These are phyloP conservation scores for Callipepla squamata DNA, from an alignment of 2,113 vertebrate species.

Conservation along the genomic window DNA sequence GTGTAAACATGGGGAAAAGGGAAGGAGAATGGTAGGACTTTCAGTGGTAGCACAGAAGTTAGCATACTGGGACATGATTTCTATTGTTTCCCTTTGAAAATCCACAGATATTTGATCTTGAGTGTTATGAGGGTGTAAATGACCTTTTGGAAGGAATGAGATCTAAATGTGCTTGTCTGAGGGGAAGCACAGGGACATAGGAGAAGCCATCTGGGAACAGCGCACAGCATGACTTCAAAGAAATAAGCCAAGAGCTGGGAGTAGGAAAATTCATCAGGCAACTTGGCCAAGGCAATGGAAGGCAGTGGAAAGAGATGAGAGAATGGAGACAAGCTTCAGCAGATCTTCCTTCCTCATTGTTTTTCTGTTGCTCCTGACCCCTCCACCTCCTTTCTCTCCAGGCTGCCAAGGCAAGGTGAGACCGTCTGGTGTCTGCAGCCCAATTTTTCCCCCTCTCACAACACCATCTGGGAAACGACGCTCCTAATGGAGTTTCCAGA, in stretches of 20 bases:
- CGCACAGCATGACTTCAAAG: slow-evolving; percentile 34
- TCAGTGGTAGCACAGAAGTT: slow-evolving; percentile 16
- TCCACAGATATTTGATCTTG: slow-evolving; percentile 39
- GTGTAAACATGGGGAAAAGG: background rate
- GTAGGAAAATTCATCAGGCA: slow-evolving; percentile 65
- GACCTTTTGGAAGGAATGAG: slow-evolving; percentile 34
- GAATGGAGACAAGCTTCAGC: slow-evolving; percentile 38
- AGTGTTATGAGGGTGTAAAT: slow-evolving; percentile 40
- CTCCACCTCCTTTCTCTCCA: slow-evolving; percentile 21
- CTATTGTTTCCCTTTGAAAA: slow-evolving; percentile 51
- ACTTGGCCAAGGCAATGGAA: slow-evolving; percentile 14
- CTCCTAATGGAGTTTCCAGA: slow-evolving; percentile 52
- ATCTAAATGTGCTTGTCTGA: slow-evolving; percentile 58
- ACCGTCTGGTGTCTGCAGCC: slow-evolving; percentile 40
- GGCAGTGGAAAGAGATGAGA: slow-evolving; percentile 38
- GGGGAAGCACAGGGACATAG: slow-evolving; percentile 36
- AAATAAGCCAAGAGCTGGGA: slow-evolving; percentile 23
- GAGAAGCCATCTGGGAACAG: slow-evolving; percentile 40
- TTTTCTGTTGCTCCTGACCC: slow-evolving; percentile 37
- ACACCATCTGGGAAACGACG: slow-evolving; percentile 47
- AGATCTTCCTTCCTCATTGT: slow-evolving; percentile 53
- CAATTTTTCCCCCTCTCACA: background rate
- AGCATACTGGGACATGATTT: slow-evolving; percentile 53
- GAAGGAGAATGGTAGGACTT: background rate
- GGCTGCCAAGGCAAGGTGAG: slow-evolving; percentile 48